Evolutionary conservation across 92 coral and sea anemone species (phyloP).

Genomic region (Ricordea florida): DNA sequence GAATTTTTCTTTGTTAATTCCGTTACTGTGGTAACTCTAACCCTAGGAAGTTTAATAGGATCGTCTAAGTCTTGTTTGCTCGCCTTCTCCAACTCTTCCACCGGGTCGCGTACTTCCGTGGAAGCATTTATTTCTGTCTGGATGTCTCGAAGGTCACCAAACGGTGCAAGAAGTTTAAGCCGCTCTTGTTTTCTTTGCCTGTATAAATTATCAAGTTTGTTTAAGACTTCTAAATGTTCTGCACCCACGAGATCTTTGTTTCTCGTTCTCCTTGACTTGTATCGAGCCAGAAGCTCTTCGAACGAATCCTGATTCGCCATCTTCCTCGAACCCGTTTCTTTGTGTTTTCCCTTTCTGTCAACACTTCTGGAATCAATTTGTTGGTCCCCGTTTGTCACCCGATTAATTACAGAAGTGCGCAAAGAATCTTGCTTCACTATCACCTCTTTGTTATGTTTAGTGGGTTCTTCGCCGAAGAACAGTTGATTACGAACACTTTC

Average conservation of each 20-base stretch:
- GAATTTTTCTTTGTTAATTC: conserved; percentile 9
- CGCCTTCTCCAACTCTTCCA: conserved; percentile 8
- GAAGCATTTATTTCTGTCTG: conserved; percentile 17
- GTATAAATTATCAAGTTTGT: conserved; percentile 71
- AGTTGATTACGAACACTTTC: conserved; percentile 79
- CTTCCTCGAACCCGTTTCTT: not conserved
- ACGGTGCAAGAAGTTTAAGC: not conserved
- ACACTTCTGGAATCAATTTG: not conserved
- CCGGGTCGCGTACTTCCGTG: conserved; percentile 17
- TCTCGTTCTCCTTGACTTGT: conserved; percentile 55
- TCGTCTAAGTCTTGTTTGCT: conserved; percentile 4
- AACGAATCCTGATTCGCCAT: conserved; percentile 62
- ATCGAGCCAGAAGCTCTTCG: conserved; percentile 62
- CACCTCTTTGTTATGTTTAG: conserved; percentile 27
- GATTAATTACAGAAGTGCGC: conserved; percentile 3
- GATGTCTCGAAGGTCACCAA: conserved; percentile 32
- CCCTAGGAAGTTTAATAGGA: conserved; percentile 18
- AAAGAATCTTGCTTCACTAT: not conserved
- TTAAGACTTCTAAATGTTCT: conserved; percentile 47
- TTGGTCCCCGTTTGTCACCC: not conserved
- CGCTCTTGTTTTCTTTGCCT: conserved; percentile 54
- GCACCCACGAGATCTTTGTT: conserved; percentile 54
- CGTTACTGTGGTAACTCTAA: conserved; percentile 20
- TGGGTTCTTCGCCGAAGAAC: conserved; percentile 58
- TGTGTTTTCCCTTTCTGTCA: not conserved